These are phyloP conservation scores for Mesocricetus auratus DNA, from an alignment of 2,113 vertebrate genomes.

Conservation along the genomic window DNA sequence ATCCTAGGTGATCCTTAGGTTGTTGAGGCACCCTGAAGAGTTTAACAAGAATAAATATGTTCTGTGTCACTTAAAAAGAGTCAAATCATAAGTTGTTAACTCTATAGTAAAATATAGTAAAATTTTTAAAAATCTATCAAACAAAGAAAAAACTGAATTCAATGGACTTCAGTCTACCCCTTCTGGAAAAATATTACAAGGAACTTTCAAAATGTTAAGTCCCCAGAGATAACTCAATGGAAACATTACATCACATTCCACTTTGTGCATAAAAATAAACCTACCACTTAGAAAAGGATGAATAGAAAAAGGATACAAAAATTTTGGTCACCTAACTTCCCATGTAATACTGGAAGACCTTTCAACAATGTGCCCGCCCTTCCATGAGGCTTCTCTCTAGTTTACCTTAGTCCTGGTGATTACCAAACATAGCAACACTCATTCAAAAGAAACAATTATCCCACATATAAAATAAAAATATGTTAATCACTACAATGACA, in stretches of 20 bases:
- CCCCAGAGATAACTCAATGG: not conserved
- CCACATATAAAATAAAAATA: not conserved
- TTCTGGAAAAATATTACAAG: conserved; percentile 34
- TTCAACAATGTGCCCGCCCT: not conserved
- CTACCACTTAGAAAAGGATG: not conserved
- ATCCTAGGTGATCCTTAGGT: not conserved
- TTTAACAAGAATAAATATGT: not conserved
- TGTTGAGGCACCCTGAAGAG: not conserved
- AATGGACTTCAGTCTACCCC: not conserved
- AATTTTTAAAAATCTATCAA: conserved; percentile 41
- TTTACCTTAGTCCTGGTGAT: not conserved
- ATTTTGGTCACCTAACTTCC: not conserved
- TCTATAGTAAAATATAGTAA: too few relatives aligned
- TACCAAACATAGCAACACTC: not conserved
- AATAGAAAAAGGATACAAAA: not conserved
- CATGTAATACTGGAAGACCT: not conserved
- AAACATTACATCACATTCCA: not conserved
- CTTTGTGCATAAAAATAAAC: conserved; percentile 30
- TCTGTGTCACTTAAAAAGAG: conserved; percentile 16
- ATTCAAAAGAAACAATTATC: not conserved
- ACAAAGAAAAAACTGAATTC: not conserved
- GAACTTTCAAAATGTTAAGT: conserved; percentile 47
- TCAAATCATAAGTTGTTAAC: not conserved
- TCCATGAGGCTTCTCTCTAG: not conserved
- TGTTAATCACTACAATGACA: not conserved